Evolutionary conservation across 1,140 invertebrate species (phyloP).

Genomic region (Metopolophium dirhodum): DNA sequence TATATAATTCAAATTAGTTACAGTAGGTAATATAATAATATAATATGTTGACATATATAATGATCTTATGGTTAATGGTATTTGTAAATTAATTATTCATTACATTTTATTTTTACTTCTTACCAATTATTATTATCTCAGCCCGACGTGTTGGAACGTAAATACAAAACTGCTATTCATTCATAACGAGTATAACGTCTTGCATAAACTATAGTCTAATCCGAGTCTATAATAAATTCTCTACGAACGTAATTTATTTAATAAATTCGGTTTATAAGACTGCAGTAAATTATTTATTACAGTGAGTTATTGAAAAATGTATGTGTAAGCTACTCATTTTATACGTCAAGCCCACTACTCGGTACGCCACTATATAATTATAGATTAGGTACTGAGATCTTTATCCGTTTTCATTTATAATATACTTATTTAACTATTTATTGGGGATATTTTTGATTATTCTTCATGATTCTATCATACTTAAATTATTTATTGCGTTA

Average conservation of each 20-base stretch:
- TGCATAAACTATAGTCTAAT: not conserved
- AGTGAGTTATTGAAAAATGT: not conserved
- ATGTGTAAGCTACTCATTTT: not conserved
- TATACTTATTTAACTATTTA: not conserved
- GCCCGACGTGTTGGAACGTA: not conserved
- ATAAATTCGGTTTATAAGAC: not conserved
- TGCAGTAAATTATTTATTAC: not conserved
- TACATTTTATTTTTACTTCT: not conserved
- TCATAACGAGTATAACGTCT: conserved; percentile 11
- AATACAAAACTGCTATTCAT: conserved; percentile 22
- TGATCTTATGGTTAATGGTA: not conserved
- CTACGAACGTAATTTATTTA: not conserved
- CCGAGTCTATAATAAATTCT: not conserved
- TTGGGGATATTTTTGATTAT: not conserved
- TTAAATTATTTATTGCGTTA: not conserved
- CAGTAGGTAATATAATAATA: not conserved
- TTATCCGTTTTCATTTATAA: not conserved
- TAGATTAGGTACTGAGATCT: too few relatives aligned
- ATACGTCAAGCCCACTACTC: not conserved
- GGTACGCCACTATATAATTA: not conserved
- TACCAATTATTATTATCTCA: not conserved
- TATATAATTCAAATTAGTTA: not conserved
- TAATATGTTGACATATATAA: not conserved
- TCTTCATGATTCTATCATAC: not conserved
- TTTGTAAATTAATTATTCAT: not conserved